Evolutionary conservation across 2,797 vertebrate species (phyloP).

Genomic region (Erethizon dorsatum): DNA sequence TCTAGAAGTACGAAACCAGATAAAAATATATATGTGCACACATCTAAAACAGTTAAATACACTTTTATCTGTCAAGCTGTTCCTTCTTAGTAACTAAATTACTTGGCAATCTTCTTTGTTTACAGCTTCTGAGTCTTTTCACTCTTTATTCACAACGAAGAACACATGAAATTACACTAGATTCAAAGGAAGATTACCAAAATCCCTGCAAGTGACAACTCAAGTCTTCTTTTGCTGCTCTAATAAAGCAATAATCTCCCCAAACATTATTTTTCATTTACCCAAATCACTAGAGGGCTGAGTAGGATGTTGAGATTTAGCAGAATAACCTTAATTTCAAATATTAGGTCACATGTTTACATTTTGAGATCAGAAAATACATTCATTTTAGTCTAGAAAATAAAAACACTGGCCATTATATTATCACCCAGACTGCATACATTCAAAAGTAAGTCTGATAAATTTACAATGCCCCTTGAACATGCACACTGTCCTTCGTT

Average conservation of each 20-base stretch:
- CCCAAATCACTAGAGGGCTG: conserved; percentile 41
- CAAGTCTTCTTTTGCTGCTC: conserved; percentile 15
- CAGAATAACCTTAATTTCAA: conserved; percentile 69
- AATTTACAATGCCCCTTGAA: conserved; percentile 57
- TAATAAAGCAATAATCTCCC: conserved; percentile 20
- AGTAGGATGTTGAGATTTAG: neutral
- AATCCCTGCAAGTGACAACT: conserved; percentile 52
- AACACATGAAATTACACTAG: conserved; percentile 65
- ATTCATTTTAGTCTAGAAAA: conserved; percentile 35
- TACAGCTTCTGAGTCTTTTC: conserved; percentile 74
- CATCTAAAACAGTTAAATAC: conserved; percentile 66
- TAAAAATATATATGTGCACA: conserved; percentile 67
- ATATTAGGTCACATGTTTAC: conserved; percentile 30
- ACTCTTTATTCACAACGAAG: conserved; percentile 59
- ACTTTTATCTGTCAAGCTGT: conserved; percentile 70
- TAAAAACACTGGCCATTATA: conserved; percentile 34
- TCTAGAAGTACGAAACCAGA: conserved; percentile 62
- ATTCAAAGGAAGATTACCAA: conserved; percentile 65
- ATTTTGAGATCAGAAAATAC: conserved; percentile 57
- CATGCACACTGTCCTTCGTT: neutral
- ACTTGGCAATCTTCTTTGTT: conserved; percentile 76
- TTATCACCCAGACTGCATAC: neutral
- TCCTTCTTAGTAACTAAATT: conserved; percentile 67
- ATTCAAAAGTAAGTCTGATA: conserved; percentile 42
- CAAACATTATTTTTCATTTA: conserved; percentile 54